Base-by-base conservation (phyloP, 2,113 vertebrate species). In the Engraulis encrasicolus region DNA sequence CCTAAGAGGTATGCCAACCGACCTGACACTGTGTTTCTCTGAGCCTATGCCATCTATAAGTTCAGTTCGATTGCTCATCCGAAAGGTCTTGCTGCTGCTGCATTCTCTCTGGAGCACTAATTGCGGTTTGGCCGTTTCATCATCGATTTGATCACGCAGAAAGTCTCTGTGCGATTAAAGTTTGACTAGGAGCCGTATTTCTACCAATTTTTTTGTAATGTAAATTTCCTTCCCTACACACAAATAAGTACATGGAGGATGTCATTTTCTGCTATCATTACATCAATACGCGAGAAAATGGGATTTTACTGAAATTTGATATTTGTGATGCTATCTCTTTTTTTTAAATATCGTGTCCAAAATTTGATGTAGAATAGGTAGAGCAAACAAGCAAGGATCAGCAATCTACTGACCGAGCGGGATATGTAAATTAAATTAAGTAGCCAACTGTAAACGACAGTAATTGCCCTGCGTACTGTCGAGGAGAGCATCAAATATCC, bases 81-180 rank as follows among this genome's bases (percentile, higher is more conserved):
- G 7, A 66, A 14, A 36, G 66, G 23, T 34, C 66, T 17, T 31
- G 66, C 27, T 74, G 31, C 66, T 14, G 66, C 66, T 74, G 66
- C 66, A 74, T 34, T 74, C 66, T 34, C 31, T 5, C 20, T 20
- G 11, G 34, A 12, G 15, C 58, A 17, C 31, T 74, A 74, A 34
- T 74, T 34, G 66, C 66, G 14, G 66, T 34, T 36, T 74, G 66
- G 34, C 66, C 66, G 66, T 74, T 74, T 74, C 66, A 31, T 34
- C 66, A 74, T 34, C 34, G 66, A 27, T 74, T 74, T 74, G 66
- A 2, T 74, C 27, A 31, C 17, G 66, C 66, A 34, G 31, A 74
- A 74, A 74, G 66, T 74, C 66, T 27, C 18, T 9, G 23, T 27
- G n/a, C 58, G 31, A 34, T 27, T 74, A 12, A 74, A 74, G 66